Conservation (phyloP, 2,113 vertebrate species). For the Stigmatopora argus region DNA sequence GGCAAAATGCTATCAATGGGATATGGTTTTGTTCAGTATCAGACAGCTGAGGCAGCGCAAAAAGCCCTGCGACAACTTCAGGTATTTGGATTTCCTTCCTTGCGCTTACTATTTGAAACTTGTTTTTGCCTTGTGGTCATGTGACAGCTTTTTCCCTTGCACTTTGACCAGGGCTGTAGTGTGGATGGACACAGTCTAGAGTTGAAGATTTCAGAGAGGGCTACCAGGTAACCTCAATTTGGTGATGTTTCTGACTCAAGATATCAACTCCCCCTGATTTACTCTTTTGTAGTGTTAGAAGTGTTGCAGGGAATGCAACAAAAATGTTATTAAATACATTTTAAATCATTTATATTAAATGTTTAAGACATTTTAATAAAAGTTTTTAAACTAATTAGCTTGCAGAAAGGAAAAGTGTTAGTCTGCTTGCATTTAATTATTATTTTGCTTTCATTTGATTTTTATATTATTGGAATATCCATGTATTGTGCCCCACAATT, state of each 20-base stretch:
- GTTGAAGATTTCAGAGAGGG: slow-evolving; percentile 87
- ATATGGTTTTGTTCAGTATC: slow-evolving; percentile 91
- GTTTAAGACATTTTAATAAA: too few species aligned
- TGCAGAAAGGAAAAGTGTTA: too few species aligned
- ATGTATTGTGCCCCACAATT: background rate
- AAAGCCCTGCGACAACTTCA: slow-evolving; percentile 86
- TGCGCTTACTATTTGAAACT: background rate
- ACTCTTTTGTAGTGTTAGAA: too few species aligned
- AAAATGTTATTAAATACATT: too few species aligned
- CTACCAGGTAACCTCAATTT: slow-evolving; percentile 72
- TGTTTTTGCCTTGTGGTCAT: slow-evolving; percentile 5
- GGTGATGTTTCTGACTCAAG: background rate
- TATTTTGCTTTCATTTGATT: background rate
- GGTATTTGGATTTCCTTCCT: slow-evolving; percentile 61
- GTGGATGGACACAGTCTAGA: slow-evolving; percentile 86
- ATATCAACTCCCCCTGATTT: background rate
- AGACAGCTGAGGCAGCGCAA: slow-evolving; percentile 81
- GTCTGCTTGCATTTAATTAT: too few species aligned
- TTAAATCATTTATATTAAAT: too few species aligned
- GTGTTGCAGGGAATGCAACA: too few species aligned
- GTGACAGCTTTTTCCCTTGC: slow-evolving; percentile 1
- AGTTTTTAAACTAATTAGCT: too few species aligned
- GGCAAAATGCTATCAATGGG: slow-evolving; percentile 89
- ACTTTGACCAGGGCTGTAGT: slow-evolving; percentile 71
- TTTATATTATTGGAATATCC: background rate